These are phyloP conservation scores for Nomada hirtipes DNA, from an alignment of 2,888 invertebrate species.

Conservation along the genomic window DNA sequence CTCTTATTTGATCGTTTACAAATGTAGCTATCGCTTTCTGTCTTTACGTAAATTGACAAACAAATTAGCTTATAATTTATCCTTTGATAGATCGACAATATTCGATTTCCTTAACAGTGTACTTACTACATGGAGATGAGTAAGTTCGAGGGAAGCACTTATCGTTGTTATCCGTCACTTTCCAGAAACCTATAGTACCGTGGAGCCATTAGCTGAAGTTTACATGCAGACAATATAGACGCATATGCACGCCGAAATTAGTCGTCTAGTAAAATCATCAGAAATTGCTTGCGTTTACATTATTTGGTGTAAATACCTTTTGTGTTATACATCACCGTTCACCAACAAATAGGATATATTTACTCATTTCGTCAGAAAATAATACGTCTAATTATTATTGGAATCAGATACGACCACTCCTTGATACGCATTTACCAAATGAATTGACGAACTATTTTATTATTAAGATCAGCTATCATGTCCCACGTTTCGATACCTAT, in stretches of 20 bases:
- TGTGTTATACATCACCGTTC: not conserved
- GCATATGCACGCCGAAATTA: constrained; percentile 5
- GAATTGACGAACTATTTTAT: not conserved
- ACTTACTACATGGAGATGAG: not conserved
- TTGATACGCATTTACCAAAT: not conserved
- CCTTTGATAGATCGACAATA: not conserved
- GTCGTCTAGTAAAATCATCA: constrained; percentile 16
- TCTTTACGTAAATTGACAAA: not conserved
- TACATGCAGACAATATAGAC: not conserved
- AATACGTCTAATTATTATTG: not conserved
- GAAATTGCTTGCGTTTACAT: not conserved
- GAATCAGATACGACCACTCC: not conserved
- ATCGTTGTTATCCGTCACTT: constrained; percentile 31
- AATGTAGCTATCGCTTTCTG: no score
- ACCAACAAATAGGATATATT: not conserved
- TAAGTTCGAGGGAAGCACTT: constrained; percentile 20
- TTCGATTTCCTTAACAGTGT: constrained; percentile 17
- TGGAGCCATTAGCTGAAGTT: constrained; percentile 24
- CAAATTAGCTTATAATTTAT: not conserved
- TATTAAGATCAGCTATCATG: not conserved
- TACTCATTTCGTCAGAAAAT: not conserved
- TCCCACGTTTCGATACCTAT: not conserved
- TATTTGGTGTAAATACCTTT: no score
- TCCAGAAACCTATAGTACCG: constrained; percentile 21
- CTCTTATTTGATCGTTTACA: no score